Conservation (phyloP, 2,113 vertebrate species). For the Elachura formosa region DNA sequence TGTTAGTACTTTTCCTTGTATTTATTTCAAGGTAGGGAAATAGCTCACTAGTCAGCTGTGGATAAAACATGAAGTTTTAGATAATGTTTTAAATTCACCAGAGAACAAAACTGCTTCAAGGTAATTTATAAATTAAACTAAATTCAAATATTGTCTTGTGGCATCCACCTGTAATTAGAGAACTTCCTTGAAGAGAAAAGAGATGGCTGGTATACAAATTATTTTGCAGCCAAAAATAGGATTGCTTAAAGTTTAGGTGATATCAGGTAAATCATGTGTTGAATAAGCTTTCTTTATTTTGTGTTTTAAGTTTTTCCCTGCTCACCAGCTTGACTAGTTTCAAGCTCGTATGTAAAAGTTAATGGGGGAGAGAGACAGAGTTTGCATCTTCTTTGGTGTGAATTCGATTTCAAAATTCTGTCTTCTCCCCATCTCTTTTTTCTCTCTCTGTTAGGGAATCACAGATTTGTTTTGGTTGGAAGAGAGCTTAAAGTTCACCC, state of each 20-base stretch:
- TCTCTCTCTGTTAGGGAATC: not conserved
- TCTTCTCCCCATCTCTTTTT: not conserved
- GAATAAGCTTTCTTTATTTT: not conserved
- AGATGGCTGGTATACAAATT: not conserved
- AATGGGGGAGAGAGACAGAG: not conserved
- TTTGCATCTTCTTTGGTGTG: not conserved
- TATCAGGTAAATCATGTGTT: not conserved
- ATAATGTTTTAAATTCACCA: not conserved
- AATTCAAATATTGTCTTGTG: constrained; percentile 33
- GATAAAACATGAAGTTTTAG: constrained; percentile 33
- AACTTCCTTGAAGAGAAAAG: constrained; percentile 32
- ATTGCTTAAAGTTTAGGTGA: not conserved
- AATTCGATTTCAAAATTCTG: not conserved
- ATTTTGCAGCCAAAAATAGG: not conserved
- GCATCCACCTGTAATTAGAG: constrained; percentile 46
- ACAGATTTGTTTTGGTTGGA: not conserved
- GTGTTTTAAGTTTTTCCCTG: not conserved
- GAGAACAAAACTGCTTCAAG: constrained; percentile 30
- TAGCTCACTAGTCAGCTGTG: constrained; percentile 27
- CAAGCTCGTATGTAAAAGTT: not conserved
- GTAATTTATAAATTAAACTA: constrained; percentile 56
- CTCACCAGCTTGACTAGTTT: not conserved
- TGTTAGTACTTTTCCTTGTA: not conserved
- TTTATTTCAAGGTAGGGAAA: not conserved
- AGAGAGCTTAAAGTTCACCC: not conserved